A percentile compares a stretch with the other conserved stretches of the same genome.
phyloP scores from a whole-genome alignment of 2,797 vertebrate species.

The Heteromormyrus szaboi region DNA sequence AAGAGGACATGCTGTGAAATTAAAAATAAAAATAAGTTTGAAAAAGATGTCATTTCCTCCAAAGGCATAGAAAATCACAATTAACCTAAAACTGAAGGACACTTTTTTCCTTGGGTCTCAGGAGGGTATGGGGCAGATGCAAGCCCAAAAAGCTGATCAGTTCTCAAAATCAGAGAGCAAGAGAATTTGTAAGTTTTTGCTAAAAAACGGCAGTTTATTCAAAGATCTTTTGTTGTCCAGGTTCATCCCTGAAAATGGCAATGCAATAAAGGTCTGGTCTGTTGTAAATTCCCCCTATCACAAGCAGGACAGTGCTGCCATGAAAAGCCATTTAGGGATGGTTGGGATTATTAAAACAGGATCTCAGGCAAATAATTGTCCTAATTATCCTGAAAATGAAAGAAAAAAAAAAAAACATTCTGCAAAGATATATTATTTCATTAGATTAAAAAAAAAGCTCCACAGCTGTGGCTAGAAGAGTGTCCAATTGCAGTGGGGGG shows the following conservation, averaged over 20 bases:
- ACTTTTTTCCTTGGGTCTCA: too few relatives aligned
- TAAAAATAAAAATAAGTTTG: too few relatives aligned
- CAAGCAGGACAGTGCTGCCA: neutral
- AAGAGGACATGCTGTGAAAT: too few relatives aligned
- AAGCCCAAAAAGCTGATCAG: neutral
- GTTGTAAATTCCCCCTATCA: neutral
- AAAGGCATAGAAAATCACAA: too few relatives aligned
- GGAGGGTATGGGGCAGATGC: neutral
- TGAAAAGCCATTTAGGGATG: neutral
- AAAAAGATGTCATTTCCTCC: too few relatives aligned
- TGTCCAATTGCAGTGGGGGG: neutral
- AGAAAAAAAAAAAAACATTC: neutral
- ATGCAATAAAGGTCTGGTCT: neutral
- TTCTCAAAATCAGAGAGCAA: neutral
- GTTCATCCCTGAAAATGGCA: neutral
- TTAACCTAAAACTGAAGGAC: too few relatives aligned
- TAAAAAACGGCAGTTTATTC: neutral
- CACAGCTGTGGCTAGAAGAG: neutral
- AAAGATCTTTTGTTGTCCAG: neutral
- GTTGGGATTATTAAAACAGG: neutral
- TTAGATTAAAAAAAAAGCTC: neutral
- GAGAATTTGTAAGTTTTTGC: neutral
- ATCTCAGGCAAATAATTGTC: neutral
- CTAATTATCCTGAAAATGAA: neutral
- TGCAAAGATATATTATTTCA: neutral